Evolutionary conservation across 2,888 invertebrate genomes (phyloP), one percentile per base, ranked within the genome.

Genomic region (Hirtodrosophila alboralis): DNA sequence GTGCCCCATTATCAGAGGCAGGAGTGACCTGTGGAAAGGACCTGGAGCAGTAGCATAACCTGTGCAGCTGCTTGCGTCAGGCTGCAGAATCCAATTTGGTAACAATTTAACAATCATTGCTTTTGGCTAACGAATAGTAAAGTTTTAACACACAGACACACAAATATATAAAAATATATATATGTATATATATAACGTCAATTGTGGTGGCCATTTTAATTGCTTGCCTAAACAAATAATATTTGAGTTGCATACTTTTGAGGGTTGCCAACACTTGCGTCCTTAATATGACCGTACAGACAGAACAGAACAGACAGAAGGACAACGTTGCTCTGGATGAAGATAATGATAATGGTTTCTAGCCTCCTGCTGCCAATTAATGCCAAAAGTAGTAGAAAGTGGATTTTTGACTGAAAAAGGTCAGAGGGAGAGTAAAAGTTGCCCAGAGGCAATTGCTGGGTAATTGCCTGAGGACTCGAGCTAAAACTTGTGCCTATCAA

Each of bases 91-190:
- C 76, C 81, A 86, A 81, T 81, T 86, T 81, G 67, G 71, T 61
- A 84, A 68, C 81, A 86, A 76, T 84, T 84, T 86, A 83, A 80
- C 84, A 83, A 84, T 84, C 80, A 81, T 84, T 84, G 81, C 84
- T 69, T 48, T 36, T 57, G 71, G 67, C 61, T 36, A 57, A 30
- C 41, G 49, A 56, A 57, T 57, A 81, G 71, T 77, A 71, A 74
- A 73, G 51, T 67, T 52, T 47, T 47, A 33, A 52, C 43, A 45
- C 30, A 47, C 27, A 40, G 27, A 44, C 38, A 36, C 21, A 37
- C 36, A 53, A 5, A 12, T 13, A 23, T 10, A 45, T 23, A 30
- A 14, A 40, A 5, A 16, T 8, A 34, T 14, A 26, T 12, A 37
- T 14, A 26, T 27, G 31, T 14, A 9, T 9, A 37, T 26, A 7